These are phyloP conservation scores for Atractosteus spatula DNA, from an alignment of 2,113 vertebrate genomes.

Conservation along the genomic window DNA sequence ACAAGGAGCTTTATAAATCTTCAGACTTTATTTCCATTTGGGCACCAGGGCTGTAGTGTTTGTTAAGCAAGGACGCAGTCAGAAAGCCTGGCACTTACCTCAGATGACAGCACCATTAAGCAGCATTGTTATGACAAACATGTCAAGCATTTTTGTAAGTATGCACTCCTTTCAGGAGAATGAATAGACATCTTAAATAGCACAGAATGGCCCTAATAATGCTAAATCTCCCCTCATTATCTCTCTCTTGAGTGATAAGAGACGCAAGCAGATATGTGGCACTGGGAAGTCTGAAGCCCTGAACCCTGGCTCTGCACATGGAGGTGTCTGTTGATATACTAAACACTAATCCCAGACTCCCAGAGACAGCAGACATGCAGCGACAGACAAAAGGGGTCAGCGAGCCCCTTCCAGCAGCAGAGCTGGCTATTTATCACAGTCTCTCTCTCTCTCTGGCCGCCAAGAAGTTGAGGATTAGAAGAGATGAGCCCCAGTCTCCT, in stretches of 20 bases:
- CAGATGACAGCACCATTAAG: constrained; percentile 11
- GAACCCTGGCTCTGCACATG: constrained; percentile 5
- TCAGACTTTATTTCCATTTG: no score
- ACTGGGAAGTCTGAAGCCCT: constrained; percentile 9
- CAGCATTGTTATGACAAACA: constrained; percentile 46
- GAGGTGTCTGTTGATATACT: constrained; percentile 21
- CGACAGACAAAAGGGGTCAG: constrained; percentile 5
- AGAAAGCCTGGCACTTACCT: no score
- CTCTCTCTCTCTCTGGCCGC: constrained; percentile 1
- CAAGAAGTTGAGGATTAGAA: no score
- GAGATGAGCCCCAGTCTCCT: no score
- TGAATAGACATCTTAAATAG: constrained; percentile 49
- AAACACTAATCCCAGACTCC: constrained; percentile 20
- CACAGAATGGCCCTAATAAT: constrained; percentile 60
- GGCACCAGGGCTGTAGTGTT: no score
- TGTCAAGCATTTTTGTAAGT: constrained; percentile 43
- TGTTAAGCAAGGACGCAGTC: no score
- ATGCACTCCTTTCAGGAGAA: constrained; percentile 30
- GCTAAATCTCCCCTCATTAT: constrained; percentile 64
- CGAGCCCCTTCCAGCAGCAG: constrained; percentile 4
- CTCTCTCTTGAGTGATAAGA: constrained; percentile 49
- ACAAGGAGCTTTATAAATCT: no score
- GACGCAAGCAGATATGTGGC: constrained; percentile 1
- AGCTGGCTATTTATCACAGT: constrained; percentile 10
- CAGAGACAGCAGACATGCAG: constrained; percentile 22